Evolutionary conservation across 2,113 vertebrate genomes (phyloP), one percentile per base, ranked within the genome.

Genomic region (Nothocercus julius): DNA sequence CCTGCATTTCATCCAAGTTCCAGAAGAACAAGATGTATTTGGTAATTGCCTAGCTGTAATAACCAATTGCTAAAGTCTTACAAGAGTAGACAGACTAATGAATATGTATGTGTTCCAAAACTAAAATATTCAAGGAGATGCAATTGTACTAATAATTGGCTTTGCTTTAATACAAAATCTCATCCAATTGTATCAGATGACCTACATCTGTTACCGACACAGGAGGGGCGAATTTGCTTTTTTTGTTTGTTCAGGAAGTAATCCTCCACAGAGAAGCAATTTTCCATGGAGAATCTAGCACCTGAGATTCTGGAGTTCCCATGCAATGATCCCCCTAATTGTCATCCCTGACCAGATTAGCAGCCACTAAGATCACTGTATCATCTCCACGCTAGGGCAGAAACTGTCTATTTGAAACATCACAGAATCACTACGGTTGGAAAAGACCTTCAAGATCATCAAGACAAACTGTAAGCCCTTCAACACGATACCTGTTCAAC

Each of bases 81-180:
- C 68, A 75, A 54, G 62, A 90, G 69, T 85, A 93, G 73, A 85
- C 72, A 77, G 53, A 89, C 89, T 73, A 93, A 95, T 82, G 85
- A 96, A 96, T 94, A 96, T 59, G 66, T 44, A 97, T 59, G 36
- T 59, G 27, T 90, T 96, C 44, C 69, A 73, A 79, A 95, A 82
- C 59, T 89, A 66, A 76, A 86, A 64, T 49, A 84, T 5, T 36
- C 58, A 79, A 84, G 70, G 80, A 62, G 84, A 78, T 81, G 79
- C 21, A 61, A 73, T 64, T 79, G 63, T 69, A 88, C 73, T 73
- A 85, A 86, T 76, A 82, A 93, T 93, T 86, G 79, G 68, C 34
- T 90, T 68, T 92, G 49, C 83, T 93, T 87, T 93, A 62, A 90
- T 79, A 84, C 22, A 73, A 87, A 92, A 76, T 61, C 62, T 58